These are phyloP conservation scores for Polymixis lichenea DNA, from an alignment of 2,888 invertebrate species.

Conservation along the genomic window DNA sequence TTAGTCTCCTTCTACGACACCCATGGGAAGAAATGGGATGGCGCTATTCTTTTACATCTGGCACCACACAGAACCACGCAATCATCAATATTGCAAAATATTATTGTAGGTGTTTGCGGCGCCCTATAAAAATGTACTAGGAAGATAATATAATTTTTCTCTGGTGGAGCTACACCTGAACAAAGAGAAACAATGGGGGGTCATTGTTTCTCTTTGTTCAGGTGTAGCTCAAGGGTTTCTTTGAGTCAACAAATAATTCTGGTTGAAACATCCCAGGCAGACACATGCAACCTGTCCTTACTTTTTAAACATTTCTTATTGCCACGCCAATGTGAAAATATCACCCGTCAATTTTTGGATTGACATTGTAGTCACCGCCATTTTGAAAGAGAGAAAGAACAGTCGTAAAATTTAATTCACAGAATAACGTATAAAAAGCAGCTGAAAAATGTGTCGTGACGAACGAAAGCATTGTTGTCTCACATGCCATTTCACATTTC, in stretches of 20 bases:
- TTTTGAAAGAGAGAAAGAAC: conserved; percentile 31
- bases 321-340: conserved; percentile 20
- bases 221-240: neutral
- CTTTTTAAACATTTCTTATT: conserved; percentile 1
- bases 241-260: neutral
- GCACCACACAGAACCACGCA: no score
- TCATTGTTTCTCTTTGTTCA: no score
- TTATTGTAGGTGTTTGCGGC: no score
- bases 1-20: no score
- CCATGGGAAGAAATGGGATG: no score
- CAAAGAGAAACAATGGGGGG: no score
- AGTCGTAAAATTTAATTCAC: conserved; percentile 50
- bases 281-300: neutral
- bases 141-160: neutral
- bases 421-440: conserved; percentile 47
- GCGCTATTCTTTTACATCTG: no score
- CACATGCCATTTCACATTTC: conserved; percentile 62
- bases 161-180: no score
- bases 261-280: neutral
- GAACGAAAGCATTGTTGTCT: conserved; percentile 61
- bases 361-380: conserved; percentile 43
- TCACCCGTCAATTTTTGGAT: conserved; percentile 15
- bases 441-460: conserved; percentile 62
- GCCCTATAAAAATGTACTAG: no score
- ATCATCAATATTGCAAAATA: no score